Conservation (phyloP, 2,113 vertebrate species). For the Chaenogobius annularis region DNA sequence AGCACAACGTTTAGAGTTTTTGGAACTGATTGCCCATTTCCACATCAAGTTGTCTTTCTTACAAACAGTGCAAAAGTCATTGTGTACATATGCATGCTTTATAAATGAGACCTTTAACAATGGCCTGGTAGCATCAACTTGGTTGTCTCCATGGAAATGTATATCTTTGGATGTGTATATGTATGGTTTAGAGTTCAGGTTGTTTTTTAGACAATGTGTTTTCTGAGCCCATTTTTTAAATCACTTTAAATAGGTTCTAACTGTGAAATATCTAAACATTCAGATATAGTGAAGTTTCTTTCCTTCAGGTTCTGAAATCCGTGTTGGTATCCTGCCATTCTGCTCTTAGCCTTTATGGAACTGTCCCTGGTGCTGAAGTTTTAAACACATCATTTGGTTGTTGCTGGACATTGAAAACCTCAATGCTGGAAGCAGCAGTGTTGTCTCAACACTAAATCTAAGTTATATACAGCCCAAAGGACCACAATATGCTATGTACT, state of each 20-base stretch:
- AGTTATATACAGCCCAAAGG: conserved; percentile 4
- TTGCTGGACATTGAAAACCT: background rate
- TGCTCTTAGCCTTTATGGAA: background rate
- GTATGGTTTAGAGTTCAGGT: too few species aligned
- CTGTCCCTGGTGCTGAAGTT: conserved; percentile 4
- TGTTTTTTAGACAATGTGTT: background rate
- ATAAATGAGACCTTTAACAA: too few species aligned
- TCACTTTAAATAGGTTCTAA: background rate
- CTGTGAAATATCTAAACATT: background rate
- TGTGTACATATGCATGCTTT: too few species aligned
- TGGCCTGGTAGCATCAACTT: background rate
- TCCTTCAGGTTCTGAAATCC: background rate
- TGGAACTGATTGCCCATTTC: too few species aligned
- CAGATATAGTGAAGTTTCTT: background rate
- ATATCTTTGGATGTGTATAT: too few species aligned
- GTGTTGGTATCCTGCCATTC: background rate
- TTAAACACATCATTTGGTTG: background rate
- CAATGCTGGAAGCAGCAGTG: background rate
- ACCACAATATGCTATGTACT: background rate
- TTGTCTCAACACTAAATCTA: background rate
- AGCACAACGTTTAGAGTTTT: too few species aligned
- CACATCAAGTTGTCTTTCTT: too few species aligned
- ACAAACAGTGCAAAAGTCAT: too few species aligned
- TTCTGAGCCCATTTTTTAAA: too few species aligned
- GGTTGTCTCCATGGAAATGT: too few species aligned